Percentiles rank a stretch among this genome's conserved stretches.
These are phyloP conservation scores for Bradypodion pumilum DNA, from an alignment of 2,797 vertebrate genomes.

Conservation along the genomic window DNA sequence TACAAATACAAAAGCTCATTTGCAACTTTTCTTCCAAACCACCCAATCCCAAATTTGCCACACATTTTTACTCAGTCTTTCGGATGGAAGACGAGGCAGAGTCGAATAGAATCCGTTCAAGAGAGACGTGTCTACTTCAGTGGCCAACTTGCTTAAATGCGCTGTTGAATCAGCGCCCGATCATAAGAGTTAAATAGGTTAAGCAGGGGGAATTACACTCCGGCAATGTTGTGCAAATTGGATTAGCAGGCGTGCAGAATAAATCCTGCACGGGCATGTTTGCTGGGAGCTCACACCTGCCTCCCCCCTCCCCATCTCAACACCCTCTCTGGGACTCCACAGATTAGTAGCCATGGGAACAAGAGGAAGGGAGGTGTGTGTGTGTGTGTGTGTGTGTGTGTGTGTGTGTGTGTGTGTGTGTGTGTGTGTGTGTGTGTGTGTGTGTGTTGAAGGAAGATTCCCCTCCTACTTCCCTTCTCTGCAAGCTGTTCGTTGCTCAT, in stretches of 20 bases:
- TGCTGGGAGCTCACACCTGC: accelerated
- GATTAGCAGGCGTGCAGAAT: constrained; percentile 17
- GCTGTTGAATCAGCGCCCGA: background rate
- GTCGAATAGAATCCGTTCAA: background rate
- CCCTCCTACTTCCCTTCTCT: background rate
- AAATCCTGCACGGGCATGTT: constrained; percentile 37
- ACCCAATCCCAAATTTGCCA: too few species aligned
- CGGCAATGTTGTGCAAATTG: constrained; percentile 42
- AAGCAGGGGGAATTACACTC: constrained; percentile 22
- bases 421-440: too few species aligned
- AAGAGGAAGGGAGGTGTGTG: constrained; percentile 1
- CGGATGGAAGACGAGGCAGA: too few species aligned
- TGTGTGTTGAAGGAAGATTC: background rate
- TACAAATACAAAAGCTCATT: background rate
- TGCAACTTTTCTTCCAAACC: background rate
- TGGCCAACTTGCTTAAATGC: background rate
- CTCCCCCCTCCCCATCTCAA: background rate
- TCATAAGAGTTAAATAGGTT: constrained; percentile 28
- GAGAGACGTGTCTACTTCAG: background rate
- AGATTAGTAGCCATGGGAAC: constrained; percentile 1
- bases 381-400: too few species aligned
- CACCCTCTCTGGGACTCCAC: background rate
- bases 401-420: too few species aligned
- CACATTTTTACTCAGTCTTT: too few species aligned
- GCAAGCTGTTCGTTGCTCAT: background rate